Conservation (phyloP, 2,797 vertebrate genomes). For the Gobio occitaniae region DNA sequence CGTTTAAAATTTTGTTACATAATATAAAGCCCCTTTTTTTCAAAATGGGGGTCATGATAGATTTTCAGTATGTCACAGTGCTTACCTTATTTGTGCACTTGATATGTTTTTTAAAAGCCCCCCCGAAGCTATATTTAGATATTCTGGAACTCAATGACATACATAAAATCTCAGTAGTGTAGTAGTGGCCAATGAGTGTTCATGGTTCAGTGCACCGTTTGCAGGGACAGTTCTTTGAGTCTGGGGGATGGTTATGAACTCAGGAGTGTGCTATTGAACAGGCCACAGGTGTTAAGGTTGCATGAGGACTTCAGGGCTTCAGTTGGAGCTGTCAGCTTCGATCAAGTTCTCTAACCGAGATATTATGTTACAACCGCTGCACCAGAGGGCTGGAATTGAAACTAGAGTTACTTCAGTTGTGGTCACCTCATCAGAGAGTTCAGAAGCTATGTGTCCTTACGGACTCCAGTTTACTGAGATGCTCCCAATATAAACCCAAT, state of each 20-base stretch:
- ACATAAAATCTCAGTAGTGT: constrained; percentile 11
- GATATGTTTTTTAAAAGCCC: neutral
- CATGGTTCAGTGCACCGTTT: constrained; percentile 34
- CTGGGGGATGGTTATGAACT: constrained; percentile 29
- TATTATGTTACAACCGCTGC: constrained; percentile 4
- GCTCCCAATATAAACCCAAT: neutral
- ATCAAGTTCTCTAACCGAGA: constrained; percentile 35
- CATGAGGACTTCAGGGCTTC: constrained; percentile 36
- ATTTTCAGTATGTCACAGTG: neutral
- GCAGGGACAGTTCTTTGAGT: neutral
- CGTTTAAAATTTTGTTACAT: neutral
- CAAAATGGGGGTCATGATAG: neutral
- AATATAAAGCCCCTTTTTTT: neutral
- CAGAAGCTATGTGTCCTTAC: constrained; percentile 19
- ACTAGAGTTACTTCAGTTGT: constrained; percentile 12
- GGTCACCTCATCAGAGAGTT: constrained; percentile 33
- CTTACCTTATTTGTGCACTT: neutral
- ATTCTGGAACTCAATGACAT: constrained; percentile 2
- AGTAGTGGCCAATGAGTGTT: constrained; percentile 17
- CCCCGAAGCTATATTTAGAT: neutral
- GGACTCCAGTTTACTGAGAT: neutral
- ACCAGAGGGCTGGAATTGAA: constrained; percentile 27
- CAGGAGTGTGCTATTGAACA: constrained; percentile 34
- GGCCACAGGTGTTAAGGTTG: constrained; percentile 50
- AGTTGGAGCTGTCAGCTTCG: constrained; percentile 43